A percentile compares a stretch with the other conserved stretches of the same genome.
Conservation (phyloP, 2,113 vertebrate genomes). For the Rostratula benghalensis region DNA sequence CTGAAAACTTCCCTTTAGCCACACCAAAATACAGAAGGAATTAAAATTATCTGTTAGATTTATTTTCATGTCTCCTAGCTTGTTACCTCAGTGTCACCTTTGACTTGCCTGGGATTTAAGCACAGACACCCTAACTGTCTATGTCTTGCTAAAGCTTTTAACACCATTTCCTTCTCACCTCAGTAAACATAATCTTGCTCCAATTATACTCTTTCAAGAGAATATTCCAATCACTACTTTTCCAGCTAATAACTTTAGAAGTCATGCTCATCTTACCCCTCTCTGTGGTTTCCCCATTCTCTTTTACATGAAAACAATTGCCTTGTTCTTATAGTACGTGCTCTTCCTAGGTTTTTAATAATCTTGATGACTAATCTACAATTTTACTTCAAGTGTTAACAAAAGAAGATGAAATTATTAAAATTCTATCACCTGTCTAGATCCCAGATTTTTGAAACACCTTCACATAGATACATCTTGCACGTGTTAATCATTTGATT, state of each 20-base stretch:
- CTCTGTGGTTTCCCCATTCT: background rate
- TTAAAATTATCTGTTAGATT: background rate
- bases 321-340: background rate
- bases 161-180: background rate
- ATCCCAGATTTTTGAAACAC: constrained; percentile 81
- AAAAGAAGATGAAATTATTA: background rate
- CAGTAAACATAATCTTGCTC: background rate
- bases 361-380: background rate
- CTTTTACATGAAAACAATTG: background rate
- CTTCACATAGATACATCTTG: constrained; percentile 74
- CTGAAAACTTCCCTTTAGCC: background rate
- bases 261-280: background rate
- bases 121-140: background rate
- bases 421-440: constrained; percentile 73
- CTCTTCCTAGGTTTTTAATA: background rate
- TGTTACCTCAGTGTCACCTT: background rate
- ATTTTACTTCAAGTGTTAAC: background rate
- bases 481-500: constrained; percentile 84
- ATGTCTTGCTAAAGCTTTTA: background rate
- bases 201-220: background rate
- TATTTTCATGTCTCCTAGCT: background rate
- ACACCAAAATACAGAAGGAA: background rate
- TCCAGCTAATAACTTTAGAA: background rate
- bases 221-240: background rate
- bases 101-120: background rate